A percentile compares a stretch with the other conserved stretches of the same genome.
These are phyloP conservation scores for Riptortus pedestris DNA, from an alignment of 1,140 invertebrate genomes.

Conservation along the genomic window DNA sequence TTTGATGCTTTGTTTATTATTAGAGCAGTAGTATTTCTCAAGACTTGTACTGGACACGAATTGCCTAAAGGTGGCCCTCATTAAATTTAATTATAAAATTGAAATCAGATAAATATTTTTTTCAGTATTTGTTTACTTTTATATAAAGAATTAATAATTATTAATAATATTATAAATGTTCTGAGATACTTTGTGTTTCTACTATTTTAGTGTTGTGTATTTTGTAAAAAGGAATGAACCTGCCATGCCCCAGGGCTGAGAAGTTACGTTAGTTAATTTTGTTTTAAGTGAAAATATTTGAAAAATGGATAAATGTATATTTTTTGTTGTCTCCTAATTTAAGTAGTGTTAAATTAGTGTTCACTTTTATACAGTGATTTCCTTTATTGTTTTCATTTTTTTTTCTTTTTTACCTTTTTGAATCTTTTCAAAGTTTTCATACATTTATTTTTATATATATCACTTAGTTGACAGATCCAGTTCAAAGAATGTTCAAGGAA, in stretches of 20 bases:
- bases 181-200: constrained; percentile 31
- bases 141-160: constrained; percentile 30
- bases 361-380: constrained; percentile 29
- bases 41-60: not conserved
- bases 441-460: constrained; percentile 21
- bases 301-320: constrained; percentile 27
- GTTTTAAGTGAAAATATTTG: constrained; percentile 27
- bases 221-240: constrained; percentile 28
- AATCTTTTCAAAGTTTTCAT: constrained; percentile 19
- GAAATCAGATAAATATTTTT: constrained; percentile 31
- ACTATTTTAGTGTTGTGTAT: constrained; percentile 32
- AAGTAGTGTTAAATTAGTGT: constrained; percentile 27
- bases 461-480: constrained; percentile 17
- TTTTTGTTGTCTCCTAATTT: constrained; percentile 29
- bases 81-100: constrained; percentile 25
- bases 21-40: not conserved
- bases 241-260: constrained; percentile 27
- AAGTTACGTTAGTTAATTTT: constrained; percentile 30
- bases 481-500: constrained; percentile 16
- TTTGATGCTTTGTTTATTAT: constrained; percentile 10
- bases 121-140: constrained; percentile 35
- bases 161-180: constrained; percentile 33
- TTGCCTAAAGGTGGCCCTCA: constrained; percentile 8
- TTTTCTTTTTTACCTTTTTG: constrained; percentile 28
- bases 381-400: constrained; percentile 29